Base-by-base conservation (phyloP, 2,888 invertebrate species). In the Leptarthrus brevirostris region DNA sequence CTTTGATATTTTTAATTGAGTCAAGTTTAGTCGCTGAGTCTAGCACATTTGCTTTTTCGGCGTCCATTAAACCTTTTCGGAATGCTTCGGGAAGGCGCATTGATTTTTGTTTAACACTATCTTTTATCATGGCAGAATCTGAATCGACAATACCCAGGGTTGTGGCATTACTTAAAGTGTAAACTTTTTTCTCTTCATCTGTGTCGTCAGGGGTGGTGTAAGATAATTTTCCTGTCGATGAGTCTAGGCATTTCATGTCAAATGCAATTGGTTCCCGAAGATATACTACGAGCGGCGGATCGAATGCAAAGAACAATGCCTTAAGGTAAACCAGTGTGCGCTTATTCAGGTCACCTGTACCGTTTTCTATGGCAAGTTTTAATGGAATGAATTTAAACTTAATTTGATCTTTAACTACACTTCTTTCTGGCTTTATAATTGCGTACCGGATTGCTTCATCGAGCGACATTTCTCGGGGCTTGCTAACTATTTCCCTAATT, bases 81-180 rank as follows among this genome's bases (percentile, higher is more conserved):
- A 94, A 94, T 61, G 94, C 94, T 83, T 94, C 94, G 5, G 93
- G 90, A 76, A 96, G 87, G 81, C 92, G 93, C 4, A 95, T 89
- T 71, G 95, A 85, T 82, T 92, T 91, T 81, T 91, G 91, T 82
- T 93, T 94, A 79, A 91, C 90, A 79, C 90, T 89, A 86, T 95
- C 95, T 87, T 94, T 95, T 74, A 95, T 90, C 78, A 94, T 87
- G 74, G 92, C 95, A 53, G 95, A 93, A 86, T 93, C 93, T 47
- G 94, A 89, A 87, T 96, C 95, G 77, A 96, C 90, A 69, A 92
- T 88, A 78, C 95, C 94, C 70, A 90, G 87, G 73, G 88, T 88
- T 75, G 93, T 88, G 6, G 94, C 92, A 82, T 95, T 94, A 87
- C 92, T 93, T 30, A 95, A 87, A 10, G 91, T 90, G 66, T 92